Conservation (phyloP, 2,113 vertebrate species). For the Rhinoderma darwinii region DNA sequence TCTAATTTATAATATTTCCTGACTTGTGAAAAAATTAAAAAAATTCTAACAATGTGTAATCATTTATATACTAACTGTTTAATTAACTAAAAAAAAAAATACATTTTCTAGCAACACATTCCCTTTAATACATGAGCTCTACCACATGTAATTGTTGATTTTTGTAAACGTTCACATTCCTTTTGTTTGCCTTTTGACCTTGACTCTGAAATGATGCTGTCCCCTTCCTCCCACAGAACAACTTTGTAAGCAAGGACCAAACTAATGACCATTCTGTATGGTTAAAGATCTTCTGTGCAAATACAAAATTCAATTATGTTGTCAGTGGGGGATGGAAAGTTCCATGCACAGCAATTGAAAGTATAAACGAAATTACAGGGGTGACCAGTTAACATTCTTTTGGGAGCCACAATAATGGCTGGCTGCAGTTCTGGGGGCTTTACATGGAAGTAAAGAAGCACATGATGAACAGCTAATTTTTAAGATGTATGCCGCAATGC, state of each 20-base stretch:
- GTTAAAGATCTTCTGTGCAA: neutral
- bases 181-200: neutral
- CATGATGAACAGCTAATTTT: neutral
- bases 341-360: neutral
- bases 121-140: neutral
- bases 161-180: neutral
- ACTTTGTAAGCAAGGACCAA: neutral
- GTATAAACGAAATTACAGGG: neutral
- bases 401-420: neutral
- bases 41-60: no score
- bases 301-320: neutral
- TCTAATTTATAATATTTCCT: no score
- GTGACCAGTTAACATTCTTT: neutral
- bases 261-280: neutral
- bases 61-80: no score
- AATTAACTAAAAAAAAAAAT: no score
- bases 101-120: no score
- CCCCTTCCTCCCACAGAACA: neutral
- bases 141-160: neutral
- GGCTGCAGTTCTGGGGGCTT: neutral
- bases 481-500: no score
- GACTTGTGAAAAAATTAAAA: no score
- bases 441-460: neutral
- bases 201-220: neutral
- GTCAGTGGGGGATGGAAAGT: neutral